These are phyloP conservation scores for Carcharodon carcharias DNA, from an alignment of 2,797 vertebrate genomes.

Conservation along the genomic window DNA sequence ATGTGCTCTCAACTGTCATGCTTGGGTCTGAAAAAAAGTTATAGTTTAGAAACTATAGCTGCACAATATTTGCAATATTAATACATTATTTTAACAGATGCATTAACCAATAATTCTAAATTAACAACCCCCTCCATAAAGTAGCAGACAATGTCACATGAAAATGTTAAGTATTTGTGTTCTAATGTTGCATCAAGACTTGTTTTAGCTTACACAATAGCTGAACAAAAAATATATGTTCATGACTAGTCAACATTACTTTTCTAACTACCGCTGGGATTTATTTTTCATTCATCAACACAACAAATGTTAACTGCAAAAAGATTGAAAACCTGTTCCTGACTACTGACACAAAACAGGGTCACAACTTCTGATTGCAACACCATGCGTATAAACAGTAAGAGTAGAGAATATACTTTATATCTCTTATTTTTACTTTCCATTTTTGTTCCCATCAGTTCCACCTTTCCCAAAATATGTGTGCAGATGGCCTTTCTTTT, in stretches of 20 bases:
- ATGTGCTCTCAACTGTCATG: neutral
- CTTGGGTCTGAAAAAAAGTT: neutral
- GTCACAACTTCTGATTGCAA: neutral
- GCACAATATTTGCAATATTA: neutral
- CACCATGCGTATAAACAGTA: neutral
- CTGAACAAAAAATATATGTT: neutral
- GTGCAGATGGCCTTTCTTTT: neutral
- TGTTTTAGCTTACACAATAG: neutral
- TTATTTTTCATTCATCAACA: neutral
- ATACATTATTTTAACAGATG: neutral
- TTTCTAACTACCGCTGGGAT: neutral
- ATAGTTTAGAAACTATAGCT: neutral
- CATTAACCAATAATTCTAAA: neutral
- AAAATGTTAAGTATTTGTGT: neutral
- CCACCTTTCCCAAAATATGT: neutral
- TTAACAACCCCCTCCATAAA: neutral
- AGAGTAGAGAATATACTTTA: neutral
- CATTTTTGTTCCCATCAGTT: neutral
- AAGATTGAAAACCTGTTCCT: neutral
- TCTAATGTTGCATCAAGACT: neutral
- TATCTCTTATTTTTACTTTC: neutral
- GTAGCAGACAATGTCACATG: neutral
- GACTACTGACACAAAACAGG: neutral
- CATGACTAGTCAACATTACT: neutral
- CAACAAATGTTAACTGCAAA: neutral